A percentile compares a stretch with the other conserved stretches of the same genome.
Conservation (phyloP, 2,888 invertebrate genomes). For the Pandemis corylana region DNA sequence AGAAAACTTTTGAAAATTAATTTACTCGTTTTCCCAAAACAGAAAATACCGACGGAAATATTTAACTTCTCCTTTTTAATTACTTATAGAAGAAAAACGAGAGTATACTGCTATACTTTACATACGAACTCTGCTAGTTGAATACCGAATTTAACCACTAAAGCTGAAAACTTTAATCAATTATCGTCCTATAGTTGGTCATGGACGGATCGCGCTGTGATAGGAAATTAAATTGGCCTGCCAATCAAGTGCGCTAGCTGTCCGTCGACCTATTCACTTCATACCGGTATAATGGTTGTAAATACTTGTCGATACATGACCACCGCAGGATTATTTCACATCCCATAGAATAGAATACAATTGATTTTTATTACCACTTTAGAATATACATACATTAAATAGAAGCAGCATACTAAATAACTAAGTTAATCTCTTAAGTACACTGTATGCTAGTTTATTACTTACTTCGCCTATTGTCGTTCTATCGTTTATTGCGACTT, state of each 20-base stretch:
- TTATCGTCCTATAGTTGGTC: slow-evolving; percentile 48
- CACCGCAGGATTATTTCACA: background rate
- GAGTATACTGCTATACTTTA: background rate
- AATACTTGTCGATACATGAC: slow-evolving; percentile 12
- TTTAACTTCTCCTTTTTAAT: background rate
- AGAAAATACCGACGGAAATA: background rate
- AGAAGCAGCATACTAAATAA: too few species aligned
- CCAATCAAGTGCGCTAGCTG: slow-evolving; percentile 56
- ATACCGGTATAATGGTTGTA: slow-evolving; percentile 7
- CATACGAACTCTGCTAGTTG: background rate
- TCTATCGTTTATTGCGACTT: too few species aligned
- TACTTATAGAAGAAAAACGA: background rate
- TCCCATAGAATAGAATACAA: too few species aligned
- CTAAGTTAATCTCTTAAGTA: too few species aligned
- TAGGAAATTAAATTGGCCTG: slow-evolving; percentile 71
- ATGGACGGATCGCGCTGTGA: slow-evolving; percentile 54
- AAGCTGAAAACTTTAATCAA: slow-evolving; percentile 54
- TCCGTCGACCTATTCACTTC: slow-evolving; percentile 46
- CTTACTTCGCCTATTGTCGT: too few species aligned
- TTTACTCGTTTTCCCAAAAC: background rate
- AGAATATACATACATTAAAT: too few species aligned
- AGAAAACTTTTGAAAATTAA: too few species aligned
- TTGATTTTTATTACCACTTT: too few species aligned
- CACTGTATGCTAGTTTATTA: too few species aligned
- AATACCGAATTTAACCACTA: background rate